Conservation (phyloP, 1,140 invertebrate species). For the Megalonaias nervosa region DNA sequence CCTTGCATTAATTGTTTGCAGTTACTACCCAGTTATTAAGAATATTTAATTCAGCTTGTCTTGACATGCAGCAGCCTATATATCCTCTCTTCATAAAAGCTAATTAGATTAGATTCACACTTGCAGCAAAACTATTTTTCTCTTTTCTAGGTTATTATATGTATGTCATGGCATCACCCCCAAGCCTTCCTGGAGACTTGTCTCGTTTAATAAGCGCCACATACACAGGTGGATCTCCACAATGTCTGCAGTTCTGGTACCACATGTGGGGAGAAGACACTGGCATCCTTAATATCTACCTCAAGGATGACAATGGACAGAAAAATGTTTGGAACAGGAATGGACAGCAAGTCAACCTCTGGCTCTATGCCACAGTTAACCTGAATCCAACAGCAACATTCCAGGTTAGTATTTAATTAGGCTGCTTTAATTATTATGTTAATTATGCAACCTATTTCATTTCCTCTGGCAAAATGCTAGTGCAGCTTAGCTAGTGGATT, state of each 20-base stretch:
- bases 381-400: slow-evolving; percentile 20
- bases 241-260: slow-evolving; percentile 77
- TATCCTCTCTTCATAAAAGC: neutral
- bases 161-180: slow-evolving; percentile 64
- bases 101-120: neutral
- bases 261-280: slow-evolving; percentile 81
- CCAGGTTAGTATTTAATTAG: no score
- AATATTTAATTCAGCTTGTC: no score
- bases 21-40: no score
- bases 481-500: no score
- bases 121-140: slow-evolving; percentile 4
- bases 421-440: no score
- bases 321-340: slow-evolving; percentile 39
- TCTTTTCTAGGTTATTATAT: slow-evolving; percentile 59
- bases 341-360: slow-evolving; percentile 59
- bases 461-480: no score
- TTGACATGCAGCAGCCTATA: no score
- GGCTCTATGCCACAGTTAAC: slow-evolving; percentile 53
- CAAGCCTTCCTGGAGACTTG: slow-evolving; percentile 48
- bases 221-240: slow-evolving; percentile 18
- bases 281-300: slow-evolving; percentile 58
- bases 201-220: slow-evolving; percentile 56
- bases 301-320: slow-evolving; percentile 26
- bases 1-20: no score
- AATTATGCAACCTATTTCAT: no score